Evolutionary conservation across 2,888 invertebrate genomes (phyloP), one percentile per base, ranked within the genome.

Genomic region (Schizotus pectinicornis): DNA sequence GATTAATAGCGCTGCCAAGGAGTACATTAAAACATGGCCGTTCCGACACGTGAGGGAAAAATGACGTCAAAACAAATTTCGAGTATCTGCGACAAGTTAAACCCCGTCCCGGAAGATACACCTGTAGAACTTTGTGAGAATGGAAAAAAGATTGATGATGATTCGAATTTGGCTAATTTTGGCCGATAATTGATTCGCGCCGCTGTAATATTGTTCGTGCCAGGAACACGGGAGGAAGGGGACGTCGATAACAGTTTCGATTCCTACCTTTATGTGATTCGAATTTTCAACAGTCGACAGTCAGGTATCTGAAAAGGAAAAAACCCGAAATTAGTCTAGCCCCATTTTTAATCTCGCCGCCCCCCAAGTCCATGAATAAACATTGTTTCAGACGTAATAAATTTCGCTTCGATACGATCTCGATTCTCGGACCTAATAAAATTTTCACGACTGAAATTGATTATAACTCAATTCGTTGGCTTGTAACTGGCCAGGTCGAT

Each of bases 401-500:
- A 22, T 22, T 22, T 22, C 5, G 22, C 2, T 22, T 22, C 22
- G 22, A 22, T 22, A 22, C 22, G 22, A 22, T 22, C 22, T 22
- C 22, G 22, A 22, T 22, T 22, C 22, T 22, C 5, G 22, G 22
- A 22, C 46, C 54, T 54, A 48, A 54, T 54, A 54, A 54, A 54
- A 38, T 48, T 54, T 54, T 55, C 55, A 48, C 41, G 30, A 46
- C 33, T 46, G 14, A 43, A 53, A 53, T 46, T 46, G 53, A 53
- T 46, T 53, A 39, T 46, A 13, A 33, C 43, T 13, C 45, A 22
- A 22, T 22, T 22, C 22, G 22, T 22, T 22, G 22, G 22, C 22
- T 22, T 22, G 22, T 22, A 22, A 22, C 22, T 22, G 22, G 22
- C 22, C 22, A 22, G 22, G 22, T 22, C 22, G 22, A 22, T 22